These are phyloP conservation scores for Poliocrania exsul DNA, from an alignment of 2,797 vertebrate genomes.

Conservation along the genomic window DNA sequence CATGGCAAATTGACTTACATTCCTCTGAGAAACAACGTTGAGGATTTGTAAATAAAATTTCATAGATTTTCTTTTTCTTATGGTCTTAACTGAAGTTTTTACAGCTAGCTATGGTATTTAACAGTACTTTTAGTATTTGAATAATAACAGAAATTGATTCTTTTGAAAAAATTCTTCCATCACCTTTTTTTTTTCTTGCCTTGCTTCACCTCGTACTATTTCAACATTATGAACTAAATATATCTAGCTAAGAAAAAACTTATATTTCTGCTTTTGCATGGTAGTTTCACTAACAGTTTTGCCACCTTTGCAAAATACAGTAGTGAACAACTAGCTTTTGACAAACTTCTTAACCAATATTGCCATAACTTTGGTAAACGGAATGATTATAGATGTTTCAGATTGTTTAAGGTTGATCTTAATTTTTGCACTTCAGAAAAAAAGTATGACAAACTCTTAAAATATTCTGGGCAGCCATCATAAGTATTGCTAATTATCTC, in stretches of 20 bases:
- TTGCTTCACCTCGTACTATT: neutral
- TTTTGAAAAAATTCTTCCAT: neutral
- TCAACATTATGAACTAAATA: neutral
- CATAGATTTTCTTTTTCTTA: neutral
- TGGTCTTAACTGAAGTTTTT: neutral
- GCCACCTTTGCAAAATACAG: neutral
- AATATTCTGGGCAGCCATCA: neutral
- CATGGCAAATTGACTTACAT: neutral
- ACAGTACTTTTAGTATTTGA: neutral
- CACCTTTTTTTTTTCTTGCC: neutral
- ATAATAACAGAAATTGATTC: neutral
- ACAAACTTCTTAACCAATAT: neutral
- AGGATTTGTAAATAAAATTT: neutral
- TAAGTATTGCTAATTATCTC: neutral
- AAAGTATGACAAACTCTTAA: neutral
- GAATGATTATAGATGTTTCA: neutral
- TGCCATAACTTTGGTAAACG: neutral
- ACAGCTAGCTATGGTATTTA: neutral
- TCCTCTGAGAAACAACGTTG: neutral
- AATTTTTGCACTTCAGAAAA: neutral
- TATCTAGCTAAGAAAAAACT: neutral
- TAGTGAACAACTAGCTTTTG: neutral
- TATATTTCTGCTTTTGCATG: neutral
- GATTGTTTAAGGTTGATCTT: neutral
- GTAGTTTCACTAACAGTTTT: neutral